Evolutionary conservation across 2,113 vertebrate genomes (phyloP), one percentile per base, ranked within the genome.

Genomic region (Syrrhaptes paradoxus): DNA sequence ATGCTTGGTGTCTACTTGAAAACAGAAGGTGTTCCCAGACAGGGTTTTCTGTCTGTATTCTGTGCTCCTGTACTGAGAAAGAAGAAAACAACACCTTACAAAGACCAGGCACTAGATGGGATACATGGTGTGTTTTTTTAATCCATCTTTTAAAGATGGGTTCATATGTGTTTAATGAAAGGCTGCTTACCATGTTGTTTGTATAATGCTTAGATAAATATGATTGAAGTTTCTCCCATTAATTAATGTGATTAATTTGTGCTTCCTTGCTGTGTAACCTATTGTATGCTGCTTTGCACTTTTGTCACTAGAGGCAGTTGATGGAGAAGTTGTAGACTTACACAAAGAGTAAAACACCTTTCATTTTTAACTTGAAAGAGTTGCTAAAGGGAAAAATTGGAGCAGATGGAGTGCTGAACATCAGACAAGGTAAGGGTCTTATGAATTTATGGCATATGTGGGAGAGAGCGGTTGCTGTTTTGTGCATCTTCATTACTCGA

Each of bases 1-100:
- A 95, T 92, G 91, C 89, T 91, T 96, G 90, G 86, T 83, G 51
- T 92, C 79, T 94, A 63, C 45, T 70, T 91, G 83, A 95, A 97
- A 85, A 89, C 10, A 61, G 68, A 89, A 87, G 41, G 26, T 66
- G 25, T 51, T 84, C 51, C 52, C 54, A 96, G 87, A 67, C 74
- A 96, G 29, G 28, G 7, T 11, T 87, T 79, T 91, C 24, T 68
- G 3, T 45, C 58, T 76, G 6, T 79, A 7, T 68, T 87, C n/a
- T 85, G 19, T 65, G 31, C 11, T 82, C 4, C 72, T 68, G 5
- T 63, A 10, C 18, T 65, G 19, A 28, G 6, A 18, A 73, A 85
- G n/a, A 73, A 54, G 22, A 43, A 68, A 28, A 80, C 7, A 11
- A 38, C 31, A 41, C 70, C 46, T 73, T 52, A 43, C 25, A 61